Evolutionary conservation across 1,140 invertebrate species (phyloP).

Genomic region (Pogonomyrmex californicus): DNA sequence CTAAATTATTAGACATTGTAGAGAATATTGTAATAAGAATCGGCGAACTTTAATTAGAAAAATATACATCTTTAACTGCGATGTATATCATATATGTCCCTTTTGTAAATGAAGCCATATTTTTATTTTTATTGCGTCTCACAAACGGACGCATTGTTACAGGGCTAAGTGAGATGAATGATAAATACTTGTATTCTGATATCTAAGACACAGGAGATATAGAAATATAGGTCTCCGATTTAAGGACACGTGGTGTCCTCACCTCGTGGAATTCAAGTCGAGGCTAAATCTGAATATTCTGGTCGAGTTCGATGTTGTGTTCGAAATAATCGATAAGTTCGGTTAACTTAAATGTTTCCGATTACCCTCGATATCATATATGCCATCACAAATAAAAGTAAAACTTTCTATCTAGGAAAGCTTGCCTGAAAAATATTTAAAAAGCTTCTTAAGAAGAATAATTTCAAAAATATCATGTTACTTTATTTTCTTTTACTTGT

Average conservation of each 20-base stretch:
- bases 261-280: slow-evolving; percentile 10
- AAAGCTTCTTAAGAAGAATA: too few relatives aligned
- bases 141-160: too few relatives aligned
- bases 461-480: background rate
- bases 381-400: background rate
- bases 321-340: slow-evolving; percentile 1
- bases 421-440: background rate
- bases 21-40: too few relatives aligned
- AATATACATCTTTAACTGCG: too few relatives aligned
- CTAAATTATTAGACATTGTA: too few relatives aligned
- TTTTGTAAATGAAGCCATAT: too few relatives aligned
- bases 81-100: too few relatives aligned
- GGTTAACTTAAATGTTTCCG: background rate
- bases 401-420: background rate
- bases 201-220: background rate
- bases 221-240: slow-evolving; percentile 6
- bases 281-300: slow-evolving; percentile 6
- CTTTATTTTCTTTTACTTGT: background rate
- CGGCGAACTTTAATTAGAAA: too few relatives aligned
- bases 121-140: background rate
- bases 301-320: background rate
- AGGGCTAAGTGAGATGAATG: background rate
- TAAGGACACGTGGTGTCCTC: background rate
- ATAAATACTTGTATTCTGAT: background rate
- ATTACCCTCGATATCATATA: background rate